Percentiles rank a stretch among this genome's conserved stretches.
These are phyloP conservation scores for Leptopilina boulardi DNA, from an alignment of 1,140 invertebrate species.

Conservation along the genomic window DNA sequence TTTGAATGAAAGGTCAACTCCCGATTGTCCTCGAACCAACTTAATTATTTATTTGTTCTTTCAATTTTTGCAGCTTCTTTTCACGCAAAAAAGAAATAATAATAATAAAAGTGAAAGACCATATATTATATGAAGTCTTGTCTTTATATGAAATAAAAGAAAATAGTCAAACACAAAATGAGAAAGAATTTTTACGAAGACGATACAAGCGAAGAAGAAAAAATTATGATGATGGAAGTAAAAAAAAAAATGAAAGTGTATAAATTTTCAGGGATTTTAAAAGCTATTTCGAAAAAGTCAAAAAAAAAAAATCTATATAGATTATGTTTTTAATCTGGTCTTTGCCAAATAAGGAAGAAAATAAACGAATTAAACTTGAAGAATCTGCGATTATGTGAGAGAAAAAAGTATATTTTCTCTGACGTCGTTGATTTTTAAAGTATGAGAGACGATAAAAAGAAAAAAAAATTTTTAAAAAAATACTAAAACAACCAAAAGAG, in stretches of 20 bases:
- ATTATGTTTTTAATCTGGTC: neutral
- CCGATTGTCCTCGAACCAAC: slow-evolving; percentile 55
- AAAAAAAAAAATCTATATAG: neutral
- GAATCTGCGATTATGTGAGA: neutral
- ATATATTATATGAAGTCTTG: neutral
- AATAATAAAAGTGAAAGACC: neutral
- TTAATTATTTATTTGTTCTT: slow-evolving; percentile 28
- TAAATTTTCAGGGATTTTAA: slow-evolving; percentile 25
- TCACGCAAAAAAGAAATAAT: neutral
- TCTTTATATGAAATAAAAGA: neutral
- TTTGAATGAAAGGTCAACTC: slow-evolving; percentile 59
- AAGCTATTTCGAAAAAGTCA: neutral
- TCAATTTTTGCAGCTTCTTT: slow-evolving; percentile 47
- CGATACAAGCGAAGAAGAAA: too few species aligned
- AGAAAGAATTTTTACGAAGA: neutral
- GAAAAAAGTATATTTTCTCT: neutral
- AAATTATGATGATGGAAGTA: neutral
- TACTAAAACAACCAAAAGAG: too few species aligned
- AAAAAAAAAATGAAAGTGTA: slow-evolving; percentile 34
- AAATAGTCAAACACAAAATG: neutral
- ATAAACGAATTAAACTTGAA: neutral
- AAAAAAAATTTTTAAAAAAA: neutral
- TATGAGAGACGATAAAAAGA: neutral
- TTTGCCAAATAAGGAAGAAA: neutral
- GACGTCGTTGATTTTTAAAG: neutral